phyloP scores from a whole-genome alignment of 92 coral and sea anemone genomes.

The Micromussa lordhowensis region DNA sequence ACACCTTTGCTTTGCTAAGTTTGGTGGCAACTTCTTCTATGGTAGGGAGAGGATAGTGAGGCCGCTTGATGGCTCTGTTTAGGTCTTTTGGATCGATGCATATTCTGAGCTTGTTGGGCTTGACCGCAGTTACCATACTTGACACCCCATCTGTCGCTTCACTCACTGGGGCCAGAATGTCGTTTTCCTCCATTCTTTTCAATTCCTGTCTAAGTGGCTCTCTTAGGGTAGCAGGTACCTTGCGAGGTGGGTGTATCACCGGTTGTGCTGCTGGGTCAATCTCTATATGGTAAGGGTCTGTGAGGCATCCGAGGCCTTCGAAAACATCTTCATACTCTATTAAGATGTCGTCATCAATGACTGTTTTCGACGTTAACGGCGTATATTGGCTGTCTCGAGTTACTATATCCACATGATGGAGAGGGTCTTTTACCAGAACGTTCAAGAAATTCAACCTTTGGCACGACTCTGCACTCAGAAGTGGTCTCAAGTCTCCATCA shows the following conservation, averaged over 20 bases:
- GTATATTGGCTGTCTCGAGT: neutral
- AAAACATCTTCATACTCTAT: conserved; percentile 47
- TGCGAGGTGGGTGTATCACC: conserved; percentile 60
- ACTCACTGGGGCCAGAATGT: conserved; percentile 38
- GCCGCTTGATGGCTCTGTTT: conserved; percentile 27
- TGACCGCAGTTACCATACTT: conserved; percentile 46
- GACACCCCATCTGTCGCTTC: conserved; percentile 51
- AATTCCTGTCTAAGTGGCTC: conserved; percentile 38
- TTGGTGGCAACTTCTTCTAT: conserved; percentile 35
- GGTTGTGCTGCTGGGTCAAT: conserved; percentile 49
- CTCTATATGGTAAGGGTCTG: conserved; percentile 48
- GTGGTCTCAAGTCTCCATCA: conserved; percentile 41
- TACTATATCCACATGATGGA: conserved; percentile 46
- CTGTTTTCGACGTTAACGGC: neutral
- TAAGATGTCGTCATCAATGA: conserved; percentile 41
- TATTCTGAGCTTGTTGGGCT: conserved; percentile 53
- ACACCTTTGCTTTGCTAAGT: conserved; percentile 34
- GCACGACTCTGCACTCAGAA: conserved; percentile 62
- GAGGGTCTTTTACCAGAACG: conserved; percentile 45
- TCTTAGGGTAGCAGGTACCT: conserved; percentile 55
- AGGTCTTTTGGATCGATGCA: conserved; percentile 51
- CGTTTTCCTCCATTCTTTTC: conserved; percentile 24
- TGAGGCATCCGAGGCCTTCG: conserved; percentile 52
- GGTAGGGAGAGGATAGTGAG: conserved; percentile 41
- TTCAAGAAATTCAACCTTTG: conserved; percentile 52